Conservation (phyloP, 2,113 vertebrate genomes). For the Colistium nudipinnis region DNA sequence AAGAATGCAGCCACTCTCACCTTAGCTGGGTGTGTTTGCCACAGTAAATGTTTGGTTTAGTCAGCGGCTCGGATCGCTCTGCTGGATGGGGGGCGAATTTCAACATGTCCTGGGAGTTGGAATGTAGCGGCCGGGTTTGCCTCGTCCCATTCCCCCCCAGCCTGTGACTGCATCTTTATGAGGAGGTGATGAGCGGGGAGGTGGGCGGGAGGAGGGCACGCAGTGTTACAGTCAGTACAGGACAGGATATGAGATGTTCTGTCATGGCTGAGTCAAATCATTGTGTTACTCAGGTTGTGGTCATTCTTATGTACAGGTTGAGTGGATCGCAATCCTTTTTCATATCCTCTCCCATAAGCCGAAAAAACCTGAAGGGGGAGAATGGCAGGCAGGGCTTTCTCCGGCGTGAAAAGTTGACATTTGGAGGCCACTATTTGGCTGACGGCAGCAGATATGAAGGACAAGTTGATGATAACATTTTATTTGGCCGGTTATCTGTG, state of each 20-base stretch:
- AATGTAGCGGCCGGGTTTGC: conserved; percentile 60
- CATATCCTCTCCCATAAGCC: background rate
- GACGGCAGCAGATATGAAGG: background rate
- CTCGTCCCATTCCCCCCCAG: conserved; percentile 7
- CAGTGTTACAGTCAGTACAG: conserved; percentile 31
- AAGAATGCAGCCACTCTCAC: conserved; percentile 33
- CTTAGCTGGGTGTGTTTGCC: conserved; percentile 43
- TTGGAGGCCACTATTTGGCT: background rate
- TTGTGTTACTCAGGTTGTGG: background rate
- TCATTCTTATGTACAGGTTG: background rate
- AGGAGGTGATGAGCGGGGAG: conserved; percentile 73
- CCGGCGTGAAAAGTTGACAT: background rate
- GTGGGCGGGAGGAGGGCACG: conserved; percentile 18
- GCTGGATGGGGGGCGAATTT: conserved; percentile 62
- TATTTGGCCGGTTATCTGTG: no score
- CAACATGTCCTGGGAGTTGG: conserved; percentile 72
- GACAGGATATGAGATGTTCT: conserved; percentile 32
- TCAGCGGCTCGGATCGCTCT: conserved; percentile 30
- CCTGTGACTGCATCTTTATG: conserved; percentile 65
- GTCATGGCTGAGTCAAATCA: conserved; percentile 20
- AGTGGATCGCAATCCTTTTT: background rate
- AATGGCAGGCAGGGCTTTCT: background rate
- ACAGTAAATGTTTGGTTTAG: conserved; percentile 58
- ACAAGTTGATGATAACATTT: background rate
- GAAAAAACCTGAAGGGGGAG: no score